Percentiles rank a stretch among this genome's conserved stretches.
These are phyloP conservation scores for Camponotus fellah DNA, from an alignment of 2,888 invertebrate species.

Conservation along the genomic window DNA sequence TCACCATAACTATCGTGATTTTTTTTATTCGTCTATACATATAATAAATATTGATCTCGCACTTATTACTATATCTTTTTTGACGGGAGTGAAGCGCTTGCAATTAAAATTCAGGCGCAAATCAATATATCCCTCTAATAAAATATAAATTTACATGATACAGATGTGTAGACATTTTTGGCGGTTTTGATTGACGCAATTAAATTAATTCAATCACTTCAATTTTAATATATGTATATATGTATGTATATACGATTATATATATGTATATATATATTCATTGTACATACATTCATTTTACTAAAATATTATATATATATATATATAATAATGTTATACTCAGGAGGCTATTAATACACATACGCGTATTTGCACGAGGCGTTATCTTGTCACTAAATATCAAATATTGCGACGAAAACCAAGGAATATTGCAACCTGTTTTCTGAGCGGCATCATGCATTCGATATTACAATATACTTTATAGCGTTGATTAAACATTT, in stretches of 20 bases:
- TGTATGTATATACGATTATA: too few species aligned
- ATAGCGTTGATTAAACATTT: slow-evolving; percentile 54
- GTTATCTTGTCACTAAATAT: background rate
- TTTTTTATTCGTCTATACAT: slow-evolving; percentile 46
- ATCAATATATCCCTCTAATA: slow-evolving; percentile 43
- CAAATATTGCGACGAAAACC: slow-evolving; percentile 1
- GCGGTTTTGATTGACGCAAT: slow-evolving; percentile 29
- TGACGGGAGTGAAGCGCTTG: background rate
- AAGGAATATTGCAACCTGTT: slow-evolving; percentile 5
- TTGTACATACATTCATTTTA: background rate
- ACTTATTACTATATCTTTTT: slow-evolving; percentile 48
- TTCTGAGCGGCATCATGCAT: slow-evolving; percentile 7
- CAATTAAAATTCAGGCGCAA: slow-evolving; percentile 42
- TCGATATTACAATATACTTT: slow-evolving; percentile 52
- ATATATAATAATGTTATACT: background rate
- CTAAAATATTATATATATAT: slow-evolving; percentile 15
- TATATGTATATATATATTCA: too few species aligned
- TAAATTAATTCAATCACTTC: slow-evolving; percentile 32
- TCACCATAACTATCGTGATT: slow-evolving; percentile 43
- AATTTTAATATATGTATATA: background rate
- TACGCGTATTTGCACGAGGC: background rate
- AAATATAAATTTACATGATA: slow-evolving; percentile 55
- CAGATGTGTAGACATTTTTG: slow-evolving; percentile 38
- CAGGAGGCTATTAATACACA: background rate
- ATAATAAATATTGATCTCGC: slow-evolving; percentile 52